phyloP scores from a whole-genome alignment of 2,797 vertebrate genomes.

The Myotis planiceps region DNA sequence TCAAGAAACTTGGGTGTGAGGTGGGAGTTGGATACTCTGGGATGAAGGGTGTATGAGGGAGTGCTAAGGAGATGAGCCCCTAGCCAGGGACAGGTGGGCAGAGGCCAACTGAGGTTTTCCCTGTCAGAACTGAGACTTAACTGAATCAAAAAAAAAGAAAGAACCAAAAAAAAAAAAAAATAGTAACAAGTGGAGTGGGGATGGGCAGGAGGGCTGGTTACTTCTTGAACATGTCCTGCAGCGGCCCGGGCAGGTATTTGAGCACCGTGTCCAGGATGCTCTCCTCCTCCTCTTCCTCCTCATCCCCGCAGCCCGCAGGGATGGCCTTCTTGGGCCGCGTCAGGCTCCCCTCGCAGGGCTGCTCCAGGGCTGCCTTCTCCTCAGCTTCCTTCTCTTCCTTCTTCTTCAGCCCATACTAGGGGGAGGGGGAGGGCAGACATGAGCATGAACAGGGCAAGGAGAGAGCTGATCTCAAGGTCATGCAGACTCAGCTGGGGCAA shows the following conservation, averaged over 20 bases:
- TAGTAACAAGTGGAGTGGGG: constrained; percentile 53
- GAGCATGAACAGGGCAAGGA: background rate
- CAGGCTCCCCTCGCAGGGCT: constrained; percentile 97
- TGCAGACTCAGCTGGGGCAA: background rate
- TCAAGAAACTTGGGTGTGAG: background rate
- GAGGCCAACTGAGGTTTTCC: constrained; percentile 78
- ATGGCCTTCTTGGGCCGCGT: constrained; percentile 98
- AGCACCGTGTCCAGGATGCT: constrained; percentile 99
- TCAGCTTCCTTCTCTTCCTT: constrained; percentile 99
- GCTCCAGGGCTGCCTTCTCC: constrained; percentile 98
- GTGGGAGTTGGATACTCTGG: background rate
- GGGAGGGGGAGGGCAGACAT: background rate
- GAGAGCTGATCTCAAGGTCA: background rate
- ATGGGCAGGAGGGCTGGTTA: constrained; percentile 84
- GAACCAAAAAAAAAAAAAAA: background rate
- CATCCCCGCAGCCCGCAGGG: constrained; percentile 95
- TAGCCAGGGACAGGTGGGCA: constrained; percentile 42
- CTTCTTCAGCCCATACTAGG: constrained; percentile 98
- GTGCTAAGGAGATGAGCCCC: constrained; percentile 66
- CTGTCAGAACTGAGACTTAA: constrained; percentile 74
- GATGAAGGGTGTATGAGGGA: background rate
- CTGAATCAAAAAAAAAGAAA: constrained; percentile 65
- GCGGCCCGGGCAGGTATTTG: constrained; percentile 97
- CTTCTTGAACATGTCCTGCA: constrained; percentile 99
- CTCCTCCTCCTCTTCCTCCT: constrained; percentile 97